Base-by-base conservation (phyloP, 2,113 vertebrate species). In the Addax nasomaculatus region DNA sequence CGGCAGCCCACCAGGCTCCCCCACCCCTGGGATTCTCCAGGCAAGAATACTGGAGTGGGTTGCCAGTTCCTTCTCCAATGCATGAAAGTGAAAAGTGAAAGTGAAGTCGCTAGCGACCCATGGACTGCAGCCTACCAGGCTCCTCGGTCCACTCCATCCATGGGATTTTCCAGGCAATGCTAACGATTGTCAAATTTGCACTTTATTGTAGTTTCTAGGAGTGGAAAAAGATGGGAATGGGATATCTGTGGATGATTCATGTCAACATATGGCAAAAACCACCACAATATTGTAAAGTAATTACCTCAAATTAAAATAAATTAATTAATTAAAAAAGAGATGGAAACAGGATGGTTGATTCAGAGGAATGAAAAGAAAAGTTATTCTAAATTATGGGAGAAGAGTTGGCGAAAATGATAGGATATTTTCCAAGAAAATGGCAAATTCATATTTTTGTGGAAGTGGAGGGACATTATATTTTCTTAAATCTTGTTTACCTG, bases 61-160 rank as follows among this genome's bases (percentile, higher is more conserved):
- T 17, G 51, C 51, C 15, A 17, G 1, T 51, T 51, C 16, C 51
- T 51, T 51, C 51, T 51, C 51, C 51, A 53, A 53, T 53, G 51
- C 6, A 53, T 53, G 49, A 51, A 51, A 51, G 51, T 16, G 51
- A 51, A 51, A 51, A 51, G 51, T 51, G 51, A 51, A 51, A 51
- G 51, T 51, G 51, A 51, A 51, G 51, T 51, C 5, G 5, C 15
- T 51, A 51, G 51, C 1, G 51, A 51, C 51, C 51, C 51, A 51
- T 51, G 51, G 51, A 51, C 15, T 51, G 51, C 51, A 51, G 51
- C 51, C 15, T 51, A 2, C 15, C 51, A 51, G 51, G 16, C 1
- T 51, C 51, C 51, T 17, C 51, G 1, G 0, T 51, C 51, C 51
- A 51, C 51, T 17, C 51, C 5, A 0, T 51, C 51, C 51, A 17